phyloP scores from a whole-genome alignment of 2,113 vertebrate species.

The Cynopterus brachyotis region DNA sequence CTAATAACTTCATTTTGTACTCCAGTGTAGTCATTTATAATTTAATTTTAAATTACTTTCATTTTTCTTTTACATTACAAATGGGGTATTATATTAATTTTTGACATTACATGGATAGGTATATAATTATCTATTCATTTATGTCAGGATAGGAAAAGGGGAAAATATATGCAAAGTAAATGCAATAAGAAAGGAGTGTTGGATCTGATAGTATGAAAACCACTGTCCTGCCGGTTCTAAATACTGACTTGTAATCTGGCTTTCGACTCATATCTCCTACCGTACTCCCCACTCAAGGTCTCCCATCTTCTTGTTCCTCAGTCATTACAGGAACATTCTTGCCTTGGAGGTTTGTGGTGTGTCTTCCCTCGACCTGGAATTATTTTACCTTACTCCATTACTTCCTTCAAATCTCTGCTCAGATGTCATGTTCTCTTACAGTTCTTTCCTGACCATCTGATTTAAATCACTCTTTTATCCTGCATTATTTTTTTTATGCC shows the following conservation, averaged over 20 bases:
- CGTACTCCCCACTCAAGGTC: neutral
- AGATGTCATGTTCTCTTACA: neutral
- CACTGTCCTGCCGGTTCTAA: neutral
- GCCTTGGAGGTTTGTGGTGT: neutral
- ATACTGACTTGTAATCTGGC: neutral
- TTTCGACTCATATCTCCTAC: neutral
- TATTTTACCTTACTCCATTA: neutral
- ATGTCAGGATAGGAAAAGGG: neutral
- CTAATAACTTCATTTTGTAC: neutral
- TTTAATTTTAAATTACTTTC: neutral
- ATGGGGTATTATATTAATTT: neutral
- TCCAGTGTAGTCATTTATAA: neutral
- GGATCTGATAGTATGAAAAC: neutral
- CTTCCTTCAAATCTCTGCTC: neutral
- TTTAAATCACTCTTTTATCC: neutral
- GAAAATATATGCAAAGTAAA: neutral
- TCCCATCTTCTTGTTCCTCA: neutral
- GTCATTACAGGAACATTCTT: neutral
- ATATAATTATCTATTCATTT: neutral
- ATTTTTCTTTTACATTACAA: slow-evolving; percentile 4
- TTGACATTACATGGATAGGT: neutral
- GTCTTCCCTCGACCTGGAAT: neutral
- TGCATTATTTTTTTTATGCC: neutral
- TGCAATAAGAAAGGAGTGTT: neutral
- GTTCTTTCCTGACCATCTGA: neutral